These are phyloP conservation scores for Diplogasteroides magnus DNA, from an alignment of 1,140 invertebrate genomes.

Conservation along the genomic window DNA sequence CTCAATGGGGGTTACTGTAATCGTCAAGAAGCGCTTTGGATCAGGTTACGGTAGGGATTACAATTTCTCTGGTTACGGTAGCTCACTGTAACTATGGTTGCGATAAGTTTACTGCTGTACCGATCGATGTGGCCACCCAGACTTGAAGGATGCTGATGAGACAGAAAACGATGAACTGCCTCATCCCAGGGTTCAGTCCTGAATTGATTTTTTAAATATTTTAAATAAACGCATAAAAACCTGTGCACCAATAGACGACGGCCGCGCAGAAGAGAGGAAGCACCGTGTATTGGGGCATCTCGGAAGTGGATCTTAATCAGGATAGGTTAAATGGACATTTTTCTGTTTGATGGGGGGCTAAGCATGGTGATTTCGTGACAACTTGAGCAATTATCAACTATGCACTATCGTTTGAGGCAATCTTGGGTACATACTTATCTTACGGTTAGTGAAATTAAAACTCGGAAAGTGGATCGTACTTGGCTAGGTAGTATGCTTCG, in stretches of 20 bases:
- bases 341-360: too few relatives aligned
- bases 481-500: constrained; percentile 83
- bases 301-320: too few relatives aligned
- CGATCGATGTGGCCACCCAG: constrained; percentile 38
- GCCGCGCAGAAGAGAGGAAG: constrained; percentile 35
- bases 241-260: constrained; percentile 43
- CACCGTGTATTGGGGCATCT: constrained; percentile 57
- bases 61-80: too few relatives aligned
- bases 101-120: constrained; percentile 22
- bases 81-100: too few relatives aligned
- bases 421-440: too few relatives aligned
- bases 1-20: constrained; percentile 58
- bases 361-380: too few relatives aligned
- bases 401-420: too few relatives aligned
- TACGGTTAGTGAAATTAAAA: too few relatives aligned
- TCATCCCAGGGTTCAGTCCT: constrained; percentile 14
- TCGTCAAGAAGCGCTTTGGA: not conserved
- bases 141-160: constrained; percentile 31
- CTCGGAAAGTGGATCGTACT: too few relatives aligned
- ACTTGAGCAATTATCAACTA: too few relatives aligned
- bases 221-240: not conserved
- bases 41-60: too few relatives aligned
- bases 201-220: not conserved
- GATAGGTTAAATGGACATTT: too few relatives aligned
- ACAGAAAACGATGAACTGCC: constrained; percentile 33